A percentile compares a stretch with the other conserved stretches of the same genome.
Conservation (phyloP, 2,888 invertebrate species). For the Pammene fasciana region DNA sequence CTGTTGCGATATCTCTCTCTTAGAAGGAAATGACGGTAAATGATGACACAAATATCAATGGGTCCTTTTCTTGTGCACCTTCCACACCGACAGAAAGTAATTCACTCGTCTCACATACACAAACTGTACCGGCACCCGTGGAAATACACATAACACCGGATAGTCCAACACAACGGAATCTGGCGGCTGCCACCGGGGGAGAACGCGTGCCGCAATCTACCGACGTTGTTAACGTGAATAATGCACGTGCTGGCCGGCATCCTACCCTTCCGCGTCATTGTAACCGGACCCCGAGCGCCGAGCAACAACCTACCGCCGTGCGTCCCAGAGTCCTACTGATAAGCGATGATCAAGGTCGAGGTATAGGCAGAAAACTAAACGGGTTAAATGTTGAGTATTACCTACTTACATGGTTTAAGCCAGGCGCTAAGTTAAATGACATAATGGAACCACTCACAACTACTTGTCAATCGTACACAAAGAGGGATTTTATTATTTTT, state of each 20-base stretch:
- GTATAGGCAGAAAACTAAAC: background rate
- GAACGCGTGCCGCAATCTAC: background rate
- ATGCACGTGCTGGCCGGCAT: too few species aligned
- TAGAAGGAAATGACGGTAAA: background rate
- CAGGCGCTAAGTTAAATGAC: background rate
- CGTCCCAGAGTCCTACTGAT: background rate
- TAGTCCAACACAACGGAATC: background rate
- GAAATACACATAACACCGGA: background rate
- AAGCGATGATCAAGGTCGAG: background rate
- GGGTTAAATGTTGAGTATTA: background rate
- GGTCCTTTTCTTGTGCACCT: background rate
- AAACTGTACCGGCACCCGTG: background rate
- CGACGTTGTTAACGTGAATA: background rate
- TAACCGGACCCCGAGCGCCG: background rate
- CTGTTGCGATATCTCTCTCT: too few species aligned
- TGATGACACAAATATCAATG: background rate
- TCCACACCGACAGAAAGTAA: background rate
- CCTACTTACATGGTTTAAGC: background rate
- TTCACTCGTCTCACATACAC: background rate
- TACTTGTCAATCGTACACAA: background rate
- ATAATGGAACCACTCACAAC: background rate
- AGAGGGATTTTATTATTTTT: background rate
- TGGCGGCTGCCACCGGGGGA: background rate
- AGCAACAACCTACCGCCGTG: background rate
- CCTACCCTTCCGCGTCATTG: background rate